phyloP scores from a whole-genome alignment of 1,140 invertebrate genomes.

The Steinernema khuongi region DNA sequence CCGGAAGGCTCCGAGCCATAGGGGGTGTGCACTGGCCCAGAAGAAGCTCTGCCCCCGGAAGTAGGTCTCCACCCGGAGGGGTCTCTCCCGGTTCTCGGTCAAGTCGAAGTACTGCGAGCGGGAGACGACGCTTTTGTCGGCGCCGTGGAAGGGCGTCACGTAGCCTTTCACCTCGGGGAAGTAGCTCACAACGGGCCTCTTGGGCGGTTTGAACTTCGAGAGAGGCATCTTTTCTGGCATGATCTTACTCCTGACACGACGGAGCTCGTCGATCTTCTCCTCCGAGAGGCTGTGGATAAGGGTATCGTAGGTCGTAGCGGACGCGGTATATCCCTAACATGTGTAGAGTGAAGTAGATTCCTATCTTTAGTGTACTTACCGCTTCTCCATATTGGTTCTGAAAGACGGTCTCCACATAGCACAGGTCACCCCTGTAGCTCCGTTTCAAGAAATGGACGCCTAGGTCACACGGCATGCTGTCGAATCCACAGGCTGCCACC shows the following conservation, averaged over 20 bases:
- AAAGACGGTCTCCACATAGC: slow-evolving; percentile 37
- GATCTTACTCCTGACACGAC: slow-evolving; percentile 45
- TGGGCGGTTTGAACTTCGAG: slow-evolving; percentile 45
- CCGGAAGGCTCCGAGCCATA: slow-evolving; percentile 66
- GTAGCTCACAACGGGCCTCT: too few relatives aligned
- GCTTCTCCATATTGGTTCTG: slow-evolving; percentile 23
- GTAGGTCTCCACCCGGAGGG: slow-evolving; percentile 61
- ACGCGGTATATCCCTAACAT: slow-evolving; percentile 55
- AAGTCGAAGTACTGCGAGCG: slow-evolving; percentile 72
- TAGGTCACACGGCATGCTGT: slow-evolving; percentile 71
- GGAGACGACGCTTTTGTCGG: slow-evolving; percentile 73
- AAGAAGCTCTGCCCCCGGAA: slow-evolving; percentile 54
- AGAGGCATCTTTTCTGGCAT: slow-evolving; percentile 54
- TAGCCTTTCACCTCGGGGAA: slow-evolving; percentile 68
- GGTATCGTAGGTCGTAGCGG: slow-evolving; percentile 55
- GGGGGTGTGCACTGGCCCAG: slow-evolving; percentile 60
- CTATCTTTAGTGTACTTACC: slow-evolving; percentile 18
- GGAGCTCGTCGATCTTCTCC: slow-evolving; percentile 48
- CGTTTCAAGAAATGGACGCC: slow-evolving; percentile 71
- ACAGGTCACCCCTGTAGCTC: slow-evolving; percentile 67
- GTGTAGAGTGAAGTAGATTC: too few relatives aligned
- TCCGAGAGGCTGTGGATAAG: slow-evolving; percentile 48
- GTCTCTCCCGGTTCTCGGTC: slow-evolving; percentile 68
- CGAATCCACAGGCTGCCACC: slow-evolving; percentile 81
- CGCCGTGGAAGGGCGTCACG: slow-evolving; percentile 72